Base-by-base conservation (phyloP, 2,888 invertebrate genomes). In the Rotaria sp. region DNA sequence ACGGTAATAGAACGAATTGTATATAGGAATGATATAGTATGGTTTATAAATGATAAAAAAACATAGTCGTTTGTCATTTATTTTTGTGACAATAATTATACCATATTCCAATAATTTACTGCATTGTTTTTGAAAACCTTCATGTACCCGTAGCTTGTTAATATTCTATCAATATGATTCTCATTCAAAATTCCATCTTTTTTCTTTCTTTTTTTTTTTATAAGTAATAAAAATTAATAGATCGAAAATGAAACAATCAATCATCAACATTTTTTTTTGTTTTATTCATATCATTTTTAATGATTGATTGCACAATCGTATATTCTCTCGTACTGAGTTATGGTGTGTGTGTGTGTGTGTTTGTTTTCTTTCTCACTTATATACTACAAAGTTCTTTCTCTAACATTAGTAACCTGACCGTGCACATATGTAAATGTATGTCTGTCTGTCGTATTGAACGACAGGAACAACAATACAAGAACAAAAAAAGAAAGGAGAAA, bases 231-330 rank as follows among this genome's bases (percentile, higher is more conserved):
- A 55, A 55, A 55, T 26, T 21, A 55, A 55, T 55, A 55, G 55
- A 57, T 35, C 35, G 30, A 67, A 67, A 13, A 30, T 67, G 30
- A n/a, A 67, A 67, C 18, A 35, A 35, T 67, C 59, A 67, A 67
- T 67, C 59, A 67, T 67, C 59, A 30, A 52, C 52, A 35, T 15
- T 67, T 67, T 67, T 26, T n/a, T 59, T 30, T 8, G n/a, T 35
- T 35, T 35, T 18, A 67, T 67, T 67, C 67, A 55, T 55, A 55
- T 67, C 15, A 30, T 67, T 67, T 30, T 67, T 35, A 67, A 67
- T 67, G 67, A 67, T 67, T 67, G 67, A 67, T 67, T 67, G 35
- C 30, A 67, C 67, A 67, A 67, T 35, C 30, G 67, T 67, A 21
- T 35, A 67, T 67, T 67, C 67, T 35, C 30, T 67, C 67, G 4